phyloP scores from a whole-genome alignment of 1,140 invertebrate genomes.

The Bombus haemorrhoidalis region DNA sequence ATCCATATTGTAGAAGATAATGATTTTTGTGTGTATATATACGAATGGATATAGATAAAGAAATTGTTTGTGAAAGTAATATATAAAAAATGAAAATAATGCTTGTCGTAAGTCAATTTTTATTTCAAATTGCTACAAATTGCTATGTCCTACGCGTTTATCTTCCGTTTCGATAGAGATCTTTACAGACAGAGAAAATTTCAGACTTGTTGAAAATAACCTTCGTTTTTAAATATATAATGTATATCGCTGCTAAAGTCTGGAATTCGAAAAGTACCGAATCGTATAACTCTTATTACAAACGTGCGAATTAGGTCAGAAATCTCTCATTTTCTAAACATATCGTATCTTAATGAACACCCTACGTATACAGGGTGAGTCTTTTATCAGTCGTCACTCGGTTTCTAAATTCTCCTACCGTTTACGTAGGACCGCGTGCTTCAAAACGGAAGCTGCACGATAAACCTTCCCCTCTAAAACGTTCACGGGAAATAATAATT shows the following conservation, averaged over 20 bases:
- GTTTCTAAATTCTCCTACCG: background rate
- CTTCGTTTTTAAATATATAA: background rate
- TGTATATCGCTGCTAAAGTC: background rate
- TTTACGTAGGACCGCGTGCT: background rate
- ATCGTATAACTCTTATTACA: background rate
- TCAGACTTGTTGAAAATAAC: background rate
- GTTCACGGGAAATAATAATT: background rate
- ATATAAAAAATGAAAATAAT: background rate
- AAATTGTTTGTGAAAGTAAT: background rate
- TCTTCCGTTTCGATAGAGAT: slow-evolving; percentile 14
- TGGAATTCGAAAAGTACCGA: background rate
- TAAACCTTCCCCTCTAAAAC: background rate
- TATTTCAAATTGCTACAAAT: slow-evolving; percentile 39
- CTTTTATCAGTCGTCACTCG: background rate
- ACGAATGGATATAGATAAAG: background rate
- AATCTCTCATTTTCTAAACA: background rate
- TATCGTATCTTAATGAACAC: slow-evolving; percentile 3
- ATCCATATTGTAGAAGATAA: no score
- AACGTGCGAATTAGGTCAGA: background rate
- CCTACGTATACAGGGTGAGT: slow-evolving; percentile 17
- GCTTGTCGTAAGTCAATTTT: slow-evolving; percentile 11
- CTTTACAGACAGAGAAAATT: background rate
- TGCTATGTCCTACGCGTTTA: slow-evolving; percentile 1
- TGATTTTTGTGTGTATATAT: no score
- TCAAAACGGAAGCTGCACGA: background rate